These are phyloP conservation scores for Agrotis puta DNA, from an alignment of 2,888 invertebrate genomes.

Conservation along the genomic window DNA sequence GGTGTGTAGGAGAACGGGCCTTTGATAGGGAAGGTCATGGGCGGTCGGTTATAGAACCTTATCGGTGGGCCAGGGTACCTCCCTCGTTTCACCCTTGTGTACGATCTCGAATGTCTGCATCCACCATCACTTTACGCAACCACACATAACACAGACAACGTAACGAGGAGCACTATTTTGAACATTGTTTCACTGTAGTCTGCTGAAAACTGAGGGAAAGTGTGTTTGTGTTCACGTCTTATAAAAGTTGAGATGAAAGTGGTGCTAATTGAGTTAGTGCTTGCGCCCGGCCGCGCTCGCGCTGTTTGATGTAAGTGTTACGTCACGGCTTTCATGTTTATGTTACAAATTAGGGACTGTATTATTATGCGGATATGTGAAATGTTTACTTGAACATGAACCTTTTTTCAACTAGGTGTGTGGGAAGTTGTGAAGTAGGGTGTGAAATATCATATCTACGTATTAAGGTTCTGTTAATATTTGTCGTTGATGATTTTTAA, in stretches of 20 bases:
- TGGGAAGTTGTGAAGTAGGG: slow-evolving; percentile 37
- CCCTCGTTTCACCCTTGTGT: slow-evolving; percentile 80
- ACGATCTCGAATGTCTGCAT: slow-evolving; percentile 57
- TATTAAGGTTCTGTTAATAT: slow-evolving; percentile 30
- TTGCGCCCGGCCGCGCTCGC: slow-evolving; percentile 59
- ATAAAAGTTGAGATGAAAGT: slow-evolving; percentile 86
- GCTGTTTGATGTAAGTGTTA: slow-evolving; percentile 65
- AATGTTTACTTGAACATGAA: slow-evolving; percentile 26
- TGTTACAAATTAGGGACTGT: slow-evolving; percentile 39
- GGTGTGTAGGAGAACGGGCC: slow-evolving; percentile 82
- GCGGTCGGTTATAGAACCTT: slow-evolving; percentile 79
- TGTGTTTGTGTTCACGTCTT: slow-evolving; percentile 74
- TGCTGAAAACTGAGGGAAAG: slow-evolving; percentile 82
- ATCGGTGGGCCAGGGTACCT: slow-evolving; percentile 79
- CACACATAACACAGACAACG: slow-evolving; percentile 63
- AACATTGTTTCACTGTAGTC: slow-evolving; percentile 54
- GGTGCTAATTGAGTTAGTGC: slow-evolving; percentile 83
- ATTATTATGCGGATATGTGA: slow-evolving; percentile 51
- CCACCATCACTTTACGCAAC: slow-evolving; percentile 71
- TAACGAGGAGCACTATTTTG: slow-evolving; percentile 56
- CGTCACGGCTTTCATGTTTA: slow-evolving; percentile 67
- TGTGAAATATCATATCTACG: slow-evolving; percentile 8
- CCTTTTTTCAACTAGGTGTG: slow-evolving; percentile 37
- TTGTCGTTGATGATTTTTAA: slow-evolving; percentile 20
- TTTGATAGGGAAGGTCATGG: slow-evolving; percentile 69